A percentile compares a stretch with the other conserved stretches of the same genome.
Conservation (phyloP, 2,797 vertebrate genomes). For the Sylvilagus floridanus region DNA sequence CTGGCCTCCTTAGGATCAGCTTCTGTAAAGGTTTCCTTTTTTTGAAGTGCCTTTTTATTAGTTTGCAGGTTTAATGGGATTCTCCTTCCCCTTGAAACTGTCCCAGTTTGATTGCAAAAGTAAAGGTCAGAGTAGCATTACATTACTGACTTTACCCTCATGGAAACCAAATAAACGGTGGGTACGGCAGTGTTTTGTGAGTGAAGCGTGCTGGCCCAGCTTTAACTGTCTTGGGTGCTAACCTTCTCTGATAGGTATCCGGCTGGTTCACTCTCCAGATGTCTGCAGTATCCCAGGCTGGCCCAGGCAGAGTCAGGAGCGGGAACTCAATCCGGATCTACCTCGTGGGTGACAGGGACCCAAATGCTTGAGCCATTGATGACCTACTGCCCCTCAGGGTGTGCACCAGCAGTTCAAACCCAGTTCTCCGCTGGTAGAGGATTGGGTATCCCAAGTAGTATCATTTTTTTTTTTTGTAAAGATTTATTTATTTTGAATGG, state of each 20-base stretch:
- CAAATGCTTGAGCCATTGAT: too few relatives aligned
- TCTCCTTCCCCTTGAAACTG: constrained; percentile 61
- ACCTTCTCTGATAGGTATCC: background rate
- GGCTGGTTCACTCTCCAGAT: too few relatives aligned
- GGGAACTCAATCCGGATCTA: too few relatives aligned
- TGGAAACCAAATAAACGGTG: constrained; percentile 40
- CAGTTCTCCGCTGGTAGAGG: too few relatives aligned
- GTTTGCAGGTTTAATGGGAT: constrained; percentile 68
- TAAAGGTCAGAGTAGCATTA: constrained; percentile 75
- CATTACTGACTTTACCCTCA: constrained; percentile 51
- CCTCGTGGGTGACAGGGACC: too few relatives aligned
- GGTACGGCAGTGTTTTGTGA: constrained; percentile 4
- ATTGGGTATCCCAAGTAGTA: too few relatives aligned
- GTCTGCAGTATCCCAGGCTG: too few relatives aligned
- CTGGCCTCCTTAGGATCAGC: constrained; percentile 7
- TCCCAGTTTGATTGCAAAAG: constrained; percentile 74
- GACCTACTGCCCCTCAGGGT: too few relatives aligned
- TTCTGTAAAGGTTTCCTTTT: constrained; percentile 20
- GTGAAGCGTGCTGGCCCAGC: background rate
- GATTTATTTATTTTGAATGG: too few relatives aligned
- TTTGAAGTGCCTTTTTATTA: constrained; percentile 44
- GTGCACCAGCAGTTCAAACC: too few relatives aligned
- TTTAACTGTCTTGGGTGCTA: background rate
- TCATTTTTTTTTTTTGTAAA: too few relatives aligned
- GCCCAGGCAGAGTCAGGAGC: too few relatives aligned